These are phyloP conservation scores for Seriola rivoliana DNA, from an alignment of 2,113 vertebrate species.

Conservation along the genomic window DNA sequence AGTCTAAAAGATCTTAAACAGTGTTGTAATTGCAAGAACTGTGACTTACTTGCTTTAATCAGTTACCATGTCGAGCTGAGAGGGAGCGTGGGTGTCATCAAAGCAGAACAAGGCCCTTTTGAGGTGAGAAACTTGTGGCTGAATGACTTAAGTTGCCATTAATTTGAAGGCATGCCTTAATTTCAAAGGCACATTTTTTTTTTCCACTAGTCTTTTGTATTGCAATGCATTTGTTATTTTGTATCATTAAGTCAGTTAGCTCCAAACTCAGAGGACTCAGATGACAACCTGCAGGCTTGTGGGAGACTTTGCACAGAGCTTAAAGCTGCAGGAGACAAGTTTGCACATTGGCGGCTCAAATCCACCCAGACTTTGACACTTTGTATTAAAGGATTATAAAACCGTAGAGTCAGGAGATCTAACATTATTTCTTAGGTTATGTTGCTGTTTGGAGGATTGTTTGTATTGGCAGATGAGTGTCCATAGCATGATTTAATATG, in stretches of 20 bases:
- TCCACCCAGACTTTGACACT: not conserved
- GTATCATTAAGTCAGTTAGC: not conserved
- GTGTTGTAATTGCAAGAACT: slow-evolving; percentile 21
- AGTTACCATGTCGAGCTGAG: slow-evolving; percentile 40
- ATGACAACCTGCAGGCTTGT: not conserved
- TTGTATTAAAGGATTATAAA: not conserved
- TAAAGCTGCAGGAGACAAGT: not conserved
- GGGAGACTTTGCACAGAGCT: slow-evolving; percentile 16
- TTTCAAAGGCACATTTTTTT: slow-evolving; percentile 2
- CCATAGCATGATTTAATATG: not conserved
- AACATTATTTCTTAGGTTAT: not conserved
- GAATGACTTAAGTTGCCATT: slow-evolving; percentile 34
- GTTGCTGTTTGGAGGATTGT: not conserved
- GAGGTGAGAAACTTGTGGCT: slow-evolving; percentile 39
- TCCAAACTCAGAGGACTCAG: slow-evolving; percentile 7
- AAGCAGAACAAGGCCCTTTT: slow-evolving; percentile 59
- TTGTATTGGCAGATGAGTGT: not conserved
- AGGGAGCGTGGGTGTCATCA: slow-evolving; percentile 43
- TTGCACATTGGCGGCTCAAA: not conserved
- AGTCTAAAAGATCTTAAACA: slow-evolving; percentile 14
- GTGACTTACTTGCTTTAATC: slow-evolving; percentile 50
- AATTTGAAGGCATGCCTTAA: slow-evolving; percentile 13
- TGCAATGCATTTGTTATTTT: slow-evolving; percentile 1
- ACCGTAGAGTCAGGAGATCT: not conserved
- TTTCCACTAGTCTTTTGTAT: not conserved